A percentile compares a stretch with the other conserved stretches of the same genome.
phyloP scores from a whole-genome alignment of 2,113 vertebrate species.

The Heterocephalus glaber region DNA sequence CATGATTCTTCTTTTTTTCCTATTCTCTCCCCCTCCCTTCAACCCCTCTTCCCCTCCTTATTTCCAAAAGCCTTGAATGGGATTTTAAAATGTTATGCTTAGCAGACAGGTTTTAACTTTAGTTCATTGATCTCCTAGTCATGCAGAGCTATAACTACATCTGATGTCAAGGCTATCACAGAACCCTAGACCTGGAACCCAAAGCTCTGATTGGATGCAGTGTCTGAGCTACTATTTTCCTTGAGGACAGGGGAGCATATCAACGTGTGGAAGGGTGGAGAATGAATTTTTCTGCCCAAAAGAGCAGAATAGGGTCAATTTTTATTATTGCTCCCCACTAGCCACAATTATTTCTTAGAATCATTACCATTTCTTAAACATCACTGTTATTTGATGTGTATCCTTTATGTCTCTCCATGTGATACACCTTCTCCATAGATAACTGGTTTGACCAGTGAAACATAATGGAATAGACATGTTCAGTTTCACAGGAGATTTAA shows the following conservation, averaged over 20 bases:
- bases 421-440: not conserved
- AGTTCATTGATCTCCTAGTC: not conserved
- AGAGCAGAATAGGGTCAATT: not conserved
- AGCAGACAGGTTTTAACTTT: not conserved
- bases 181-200: not conserved
- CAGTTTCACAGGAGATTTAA: not conserved
- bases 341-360: not conserved
- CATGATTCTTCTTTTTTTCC: too few relatives aligned
- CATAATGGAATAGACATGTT: not conserved
- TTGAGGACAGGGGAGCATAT: not conserved
- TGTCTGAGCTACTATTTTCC: not conserved
- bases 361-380: not conserved
- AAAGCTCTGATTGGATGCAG: not conserved
- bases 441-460: not conserved
- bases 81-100: not conserved
- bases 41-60: too few relatives aligned
- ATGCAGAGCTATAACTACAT: not conserved
- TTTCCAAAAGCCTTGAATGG: not conserved
- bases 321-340: not conserved
- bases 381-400: not conserved
- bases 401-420: not conserved
- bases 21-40: too few relatives aligned
- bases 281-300: not conserved
- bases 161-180: not conserved
- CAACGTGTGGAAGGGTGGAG: not conserved